phyloP scores from a whole-genome alignment of 2,113 vertebrate genomes.

The Scalopus aquaticus region DNA sequence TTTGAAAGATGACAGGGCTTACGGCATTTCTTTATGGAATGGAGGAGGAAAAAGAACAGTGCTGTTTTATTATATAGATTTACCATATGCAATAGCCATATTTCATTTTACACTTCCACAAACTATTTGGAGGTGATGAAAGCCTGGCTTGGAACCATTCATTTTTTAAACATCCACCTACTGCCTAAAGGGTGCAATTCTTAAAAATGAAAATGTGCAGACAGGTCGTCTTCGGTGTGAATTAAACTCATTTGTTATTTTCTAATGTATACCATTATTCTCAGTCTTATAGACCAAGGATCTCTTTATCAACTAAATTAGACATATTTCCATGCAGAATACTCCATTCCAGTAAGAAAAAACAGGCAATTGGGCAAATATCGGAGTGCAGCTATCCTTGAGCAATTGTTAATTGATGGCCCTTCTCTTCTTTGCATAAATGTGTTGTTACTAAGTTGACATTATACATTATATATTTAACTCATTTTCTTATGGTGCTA shows the following conservation, averaged over 20 bases:
- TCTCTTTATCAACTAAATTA: conserved; percentile 76
- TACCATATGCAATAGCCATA: conserved; percentile 51
- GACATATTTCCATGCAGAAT: conserved; percentile 62
- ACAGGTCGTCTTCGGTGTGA: conserved; percentile 50
- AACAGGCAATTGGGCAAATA: conserved; percentile 37
- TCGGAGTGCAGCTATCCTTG: background rate
- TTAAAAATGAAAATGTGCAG: conserved; percentile 75
- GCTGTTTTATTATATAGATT: conserved; percentile 62
- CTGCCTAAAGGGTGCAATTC: conserved; percentile 70
- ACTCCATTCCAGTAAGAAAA: conserved; percentile 52
- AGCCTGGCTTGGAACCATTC: conserved; percentile 47
- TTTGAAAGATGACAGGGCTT: conserved; percentile 61
- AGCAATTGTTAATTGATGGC: background rate
- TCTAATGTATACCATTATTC: conserved; percentile 75
- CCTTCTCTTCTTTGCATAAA: conserved; percentile 23
- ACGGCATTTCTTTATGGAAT: conserved; percentile 54
- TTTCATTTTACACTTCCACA: conserved; percentile 67
- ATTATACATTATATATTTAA: background rate
- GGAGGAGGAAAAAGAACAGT: background rate
- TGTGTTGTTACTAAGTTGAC: background rate
- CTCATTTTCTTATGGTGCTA: conserved; percentile 24
- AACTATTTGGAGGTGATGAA: conserved; percentile 51
- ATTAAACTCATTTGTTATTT: conserved; percentile 80
- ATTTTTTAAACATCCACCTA: conserved; percentile 62
- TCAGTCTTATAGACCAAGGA: conserved; percentile 64